Base-by-base conservation (phyloP, 2,797 vertebrate genomes). In the Myotis planiceps region DNA sequence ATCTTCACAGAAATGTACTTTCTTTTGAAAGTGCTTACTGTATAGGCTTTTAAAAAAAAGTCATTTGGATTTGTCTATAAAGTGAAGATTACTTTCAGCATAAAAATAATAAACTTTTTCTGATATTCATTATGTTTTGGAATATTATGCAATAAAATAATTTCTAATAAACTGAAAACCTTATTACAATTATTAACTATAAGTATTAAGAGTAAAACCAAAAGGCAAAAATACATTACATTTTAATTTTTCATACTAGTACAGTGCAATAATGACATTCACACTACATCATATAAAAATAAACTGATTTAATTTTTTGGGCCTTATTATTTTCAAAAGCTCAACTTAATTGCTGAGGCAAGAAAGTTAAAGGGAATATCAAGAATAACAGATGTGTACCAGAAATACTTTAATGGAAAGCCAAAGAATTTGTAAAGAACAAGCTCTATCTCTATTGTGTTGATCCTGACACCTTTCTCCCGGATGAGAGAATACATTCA, bases 331-430 rank as follows among this genome's bases (percentile, higher is more conserved):
- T 76, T 89, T 93, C 47, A n/a, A 76, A 94, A 66, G 58, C 10
- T 81, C 15, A 80, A 15, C 55, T 92, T 90, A 81, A 45, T 92
- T 92, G 94, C 69, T 93, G 80, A 96, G 16, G 55, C 19, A 95
- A 96, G 74, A 94, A 94, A 75, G 32, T 84, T 84, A 83, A 72
- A 94, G 79, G n/a, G 89, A 32, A 80, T 88, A 96, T 93, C 72
- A 23, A 13, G 55, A 58, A 58, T 92, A 97, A 89, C 69, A 95
- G 18, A 91, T 75, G 47, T 27, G 53, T 65, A 34, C 23, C 12
- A 71, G 12, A 55, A 82, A 60, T 49, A 68, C 81, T 14, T 21
- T 47, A 65, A 27, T 32, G 34, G 69, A 65, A 92, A 94, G 82
- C 9, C 25, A 58, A 47, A 69, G 10, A 74, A 81, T 80, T 69